Evolutionary conservation across 2,797 vertebrate species (phyloP).

Genomic region (Molothrus ater): DNA sequence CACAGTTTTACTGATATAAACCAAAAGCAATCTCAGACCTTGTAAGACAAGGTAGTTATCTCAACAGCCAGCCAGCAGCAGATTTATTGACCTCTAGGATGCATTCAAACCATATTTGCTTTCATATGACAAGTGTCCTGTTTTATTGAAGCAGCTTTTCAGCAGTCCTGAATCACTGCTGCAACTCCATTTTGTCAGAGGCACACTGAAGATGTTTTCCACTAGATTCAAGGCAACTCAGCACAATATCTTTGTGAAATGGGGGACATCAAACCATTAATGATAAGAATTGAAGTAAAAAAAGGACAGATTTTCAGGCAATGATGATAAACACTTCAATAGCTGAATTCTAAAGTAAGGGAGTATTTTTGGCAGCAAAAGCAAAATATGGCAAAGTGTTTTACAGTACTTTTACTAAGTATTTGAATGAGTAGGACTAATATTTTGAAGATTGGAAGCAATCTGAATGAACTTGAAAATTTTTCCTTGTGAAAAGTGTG

Average conservation of each 20-base stretch:
- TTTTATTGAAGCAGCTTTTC: conserved; percentile 32
- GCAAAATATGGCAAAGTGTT: background rate
- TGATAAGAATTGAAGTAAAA: background rate
- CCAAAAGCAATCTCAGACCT: background rate
- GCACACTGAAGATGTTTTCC: background rate
- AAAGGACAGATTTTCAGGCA: background rate
- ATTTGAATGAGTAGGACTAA: background rate
- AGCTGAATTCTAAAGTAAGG: background rate
- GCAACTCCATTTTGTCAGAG: conserved; percentile 28
- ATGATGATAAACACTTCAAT: background rate
- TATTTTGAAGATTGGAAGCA: background rate
- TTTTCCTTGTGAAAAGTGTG: background rate
- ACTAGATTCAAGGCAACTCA: background rate
- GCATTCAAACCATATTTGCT: conserved; percentile 20
- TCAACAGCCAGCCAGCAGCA: conserved; percentile 4
- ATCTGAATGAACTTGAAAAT: background rate
- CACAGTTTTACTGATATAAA: background rate
- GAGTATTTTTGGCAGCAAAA: background rate
- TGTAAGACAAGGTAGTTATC: conserved; percentile 32
- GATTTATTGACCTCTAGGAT: conserved; percentile 37
- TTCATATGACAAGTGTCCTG: conserved; percentile 2
- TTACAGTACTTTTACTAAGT: background rate
- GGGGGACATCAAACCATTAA: background rate
- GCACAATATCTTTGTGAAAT: background rate
- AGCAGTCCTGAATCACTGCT: background rate